These are phyloP conservation scores for Natator depressus DNA, from an alignment of 2,113 vertebrate species.

Conservation along the genomic window DNA sequence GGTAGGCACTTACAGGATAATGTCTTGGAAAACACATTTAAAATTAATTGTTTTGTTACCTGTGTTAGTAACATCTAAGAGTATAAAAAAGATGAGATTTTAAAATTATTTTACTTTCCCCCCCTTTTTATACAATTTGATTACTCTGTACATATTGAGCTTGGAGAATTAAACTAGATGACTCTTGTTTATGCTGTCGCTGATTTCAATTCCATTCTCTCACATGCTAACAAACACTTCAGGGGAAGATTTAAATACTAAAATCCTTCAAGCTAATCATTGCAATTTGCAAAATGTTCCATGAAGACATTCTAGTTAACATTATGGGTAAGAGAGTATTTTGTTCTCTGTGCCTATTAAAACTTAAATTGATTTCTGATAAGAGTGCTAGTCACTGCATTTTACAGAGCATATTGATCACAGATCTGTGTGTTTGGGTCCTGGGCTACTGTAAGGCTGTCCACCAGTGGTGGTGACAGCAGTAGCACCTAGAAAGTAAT, in stretches of 20 bases:
- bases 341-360: background rate
- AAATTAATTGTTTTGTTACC: background rate
- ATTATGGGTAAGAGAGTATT: constrained; percentile 39
- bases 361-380: background rate
- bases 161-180: background rate
- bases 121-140: background rate
- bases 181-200: constrained; percentile 53
- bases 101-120: background rate
- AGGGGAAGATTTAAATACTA: constrained; percentile 61
- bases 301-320: constrained; percentile 66
- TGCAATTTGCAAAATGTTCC: constrained; percentile 56
- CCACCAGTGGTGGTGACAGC: background rate
- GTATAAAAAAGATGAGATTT: constrained; percentile 12
- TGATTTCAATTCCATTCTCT: constrained; percentile 52
- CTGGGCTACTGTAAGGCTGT: background rate
- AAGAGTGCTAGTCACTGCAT: background rate
- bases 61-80: background rate
- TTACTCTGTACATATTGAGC: background rate
- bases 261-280: constrained; percentile 35
- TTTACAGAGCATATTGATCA: background rate
- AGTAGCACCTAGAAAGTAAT: background rate
- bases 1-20: background rate
- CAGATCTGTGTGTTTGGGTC: background rate
- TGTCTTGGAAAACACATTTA: constrained; percentile 10
- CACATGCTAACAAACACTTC: constrained; percentile 53